Base-by-base conservation (phyloP, 2,797 vertebrate species). In the Fistularia tabacaria region DNA sequence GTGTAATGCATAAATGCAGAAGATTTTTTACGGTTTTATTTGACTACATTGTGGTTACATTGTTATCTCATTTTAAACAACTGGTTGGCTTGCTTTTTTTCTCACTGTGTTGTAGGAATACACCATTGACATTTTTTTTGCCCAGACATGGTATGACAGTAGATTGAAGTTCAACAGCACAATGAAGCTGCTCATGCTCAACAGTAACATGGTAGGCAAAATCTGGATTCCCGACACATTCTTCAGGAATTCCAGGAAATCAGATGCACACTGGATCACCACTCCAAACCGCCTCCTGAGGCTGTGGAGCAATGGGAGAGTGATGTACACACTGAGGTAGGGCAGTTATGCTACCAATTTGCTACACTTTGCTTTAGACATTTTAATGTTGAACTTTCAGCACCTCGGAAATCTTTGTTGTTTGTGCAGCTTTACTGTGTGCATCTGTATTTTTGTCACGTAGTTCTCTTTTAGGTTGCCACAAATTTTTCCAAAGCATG, bases 211-310 rank as follows among this genome's bases (percentile, higher is more conserved):
- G 96, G 96, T 98, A 65, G 96, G 96, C 53, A 98, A 98, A 89
- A 98, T 98, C 65, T 98, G 96, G 96, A 98, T 98, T 68, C 96
- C 96, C 1, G 96, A 98, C 73, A 98, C 96, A 6, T 98, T 98
- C 91, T 98, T 98, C 82, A 86, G 95, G 75, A 98, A 98, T 69
- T 97, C 96, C 14, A 93, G 94, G 54, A 98, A 98, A 80, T 97
- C 96, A 0, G 95, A 98, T 44, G 95, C 96, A 62, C 96, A 98
- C 68, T 98, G 96, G 96, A 98, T 98, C 85, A 98, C 96, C 14
- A 98, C 96, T 37, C 96, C 96, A 10, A 98, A 98, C 65, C 93
- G 95, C 42, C 90, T 98, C 14, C 91, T 98, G 68, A 83, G 95
- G 47, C 92, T 98, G 66, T 95, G 94, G 95, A 94, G 91, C 71